These are phyloP conservation scores for Cerastis rubricosa DNA, from an alignment of 2,888 invertebrate species.

Conservation along the genomic window DNA sequence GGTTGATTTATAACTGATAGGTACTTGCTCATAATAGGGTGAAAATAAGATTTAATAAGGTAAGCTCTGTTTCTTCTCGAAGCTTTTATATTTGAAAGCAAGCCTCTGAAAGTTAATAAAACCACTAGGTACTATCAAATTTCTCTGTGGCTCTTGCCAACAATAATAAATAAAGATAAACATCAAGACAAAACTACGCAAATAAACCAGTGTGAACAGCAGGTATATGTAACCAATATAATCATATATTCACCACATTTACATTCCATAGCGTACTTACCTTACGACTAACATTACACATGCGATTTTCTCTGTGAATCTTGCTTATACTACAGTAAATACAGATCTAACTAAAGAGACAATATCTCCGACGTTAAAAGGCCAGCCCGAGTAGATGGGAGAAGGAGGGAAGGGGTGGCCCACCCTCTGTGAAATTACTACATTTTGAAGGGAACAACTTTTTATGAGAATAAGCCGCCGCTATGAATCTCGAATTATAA, in stretches of 20 bases:
- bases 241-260: slow-evolving; percentile 48
- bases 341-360: slow-evolving; percentile 90
- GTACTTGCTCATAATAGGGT: background rate
- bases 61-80: background rate
- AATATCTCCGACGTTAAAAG: slow-evolving; percentile 90
- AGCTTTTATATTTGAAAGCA: background rate
- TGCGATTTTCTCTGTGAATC: slow-evolving; percentile 74
- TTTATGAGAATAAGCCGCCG: slow-evolving; percentile 90
- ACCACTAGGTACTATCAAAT: background rate
- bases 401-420: slow-evolving; percentile 73
- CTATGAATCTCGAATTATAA: slow-evolving; percentile 90
- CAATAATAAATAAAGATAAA: slow-evolving; percentile 47
- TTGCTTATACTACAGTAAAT: slow-evolving; percentile 84
- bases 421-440: slow-evolving; percentile 89
- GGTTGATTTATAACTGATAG: background rate
- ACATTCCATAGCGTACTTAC: slow-evolving; percentile 44
- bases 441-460: slow-evolving; percentile 90
- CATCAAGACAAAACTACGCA: slow-evolving; percentile 32
- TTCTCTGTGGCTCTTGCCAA: slow-evolving; percentile 9
- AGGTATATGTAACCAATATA: slow-evolving; percentile 44
- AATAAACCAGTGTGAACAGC: slow-evolving; percentile 32
- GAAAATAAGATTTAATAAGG: background rate
- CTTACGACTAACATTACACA: slow-evolving; percentile 48
- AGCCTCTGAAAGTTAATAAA: slow-evolving; percentile 4
- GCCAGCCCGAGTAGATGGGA: slow-evolving; percentile 85